Conservation (phyloP, 2,888 invertebrate species). For the Hartigia nigra region DNA sequence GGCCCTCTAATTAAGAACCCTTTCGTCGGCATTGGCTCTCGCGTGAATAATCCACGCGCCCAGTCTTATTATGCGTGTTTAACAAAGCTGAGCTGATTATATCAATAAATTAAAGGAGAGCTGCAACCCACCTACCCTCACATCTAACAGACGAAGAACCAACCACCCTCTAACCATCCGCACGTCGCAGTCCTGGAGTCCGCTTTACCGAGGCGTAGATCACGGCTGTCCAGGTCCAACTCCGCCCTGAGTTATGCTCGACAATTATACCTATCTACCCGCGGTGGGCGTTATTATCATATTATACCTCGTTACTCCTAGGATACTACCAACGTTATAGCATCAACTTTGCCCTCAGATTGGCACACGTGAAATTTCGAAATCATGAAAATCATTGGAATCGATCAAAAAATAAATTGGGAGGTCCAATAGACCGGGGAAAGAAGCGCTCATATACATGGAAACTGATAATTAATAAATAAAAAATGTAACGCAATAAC, state of each 20-base stretch:
- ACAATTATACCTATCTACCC: constrained; percentile 61
- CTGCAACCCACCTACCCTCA: constrained; percentile 5
- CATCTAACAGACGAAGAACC: constrained; percentile 4
- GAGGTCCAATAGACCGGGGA: background rate
- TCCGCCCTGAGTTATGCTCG: constrained; percentile 62
- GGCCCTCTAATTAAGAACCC: constrained; percentile 51
- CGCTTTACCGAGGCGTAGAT: constrained; percentile 59
- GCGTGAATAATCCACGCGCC: constrained; percentile 47
- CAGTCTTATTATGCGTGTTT: constrained; percentile 53
- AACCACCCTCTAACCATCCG: constrained; percentile 2
- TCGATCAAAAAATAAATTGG: background rate
- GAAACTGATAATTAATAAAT: background rate
- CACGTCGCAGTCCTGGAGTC: constrained; percentile 31
- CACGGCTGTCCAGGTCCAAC: constrained; percentile 54
- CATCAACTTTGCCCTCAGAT: background rate
- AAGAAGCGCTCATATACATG: background rate
- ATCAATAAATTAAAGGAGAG: constrained; percentile 59
- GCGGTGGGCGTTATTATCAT: constrained; percentile 61
- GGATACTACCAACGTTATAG: background rate
- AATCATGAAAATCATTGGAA: background rate
- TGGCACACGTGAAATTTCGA: background rate
- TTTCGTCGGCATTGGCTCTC: constrained; percentile 36
- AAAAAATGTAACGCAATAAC: background rate
- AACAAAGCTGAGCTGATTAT: constrained; percentile 62
- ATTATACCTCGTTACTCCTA: constrained; percentile 48